These are phyloP conservation scores for Drepana falcataria DNA, from an alignment of 2,888 invertebrate genomes.

Conservation along the genomic window DNA sequence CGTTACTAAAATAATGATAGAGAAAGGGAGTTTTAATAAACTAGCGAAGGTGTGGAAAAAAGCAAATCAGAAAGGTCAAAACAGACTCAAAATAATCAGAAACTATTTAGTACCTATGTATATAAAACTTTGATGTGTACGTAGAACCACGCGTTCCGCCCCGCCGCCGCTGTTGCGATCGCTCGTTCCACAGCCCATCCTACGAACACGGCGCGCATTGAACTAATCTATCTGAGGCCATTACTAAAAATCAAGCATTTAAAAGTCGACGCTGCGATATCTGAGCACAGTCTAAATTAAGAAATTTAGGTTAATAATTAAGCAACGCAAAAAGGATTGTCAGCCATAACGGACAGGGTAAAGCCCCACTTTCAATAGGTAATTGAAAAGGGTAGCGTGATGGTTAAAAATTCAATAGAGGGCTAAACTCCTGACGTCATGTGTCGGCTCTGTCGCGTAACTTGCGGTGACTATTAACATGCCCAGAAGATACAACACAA, in stretches of 20 bases:
- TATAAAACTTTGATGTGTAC: too few species aligned
- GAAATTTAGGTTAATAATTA: slow-evolving; percentile 74
- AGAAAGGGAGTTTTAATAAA: too few species aligned
- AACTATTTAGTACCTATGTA: too few species aligned
- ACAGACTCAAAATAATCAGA: too few species aligned
- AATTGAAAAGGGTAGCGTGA: slow-evolving; percentile 73
- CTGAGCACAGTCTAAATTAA: slow-evolving; percentile 68
- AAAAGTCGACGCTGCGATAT: slow-evolving; percentile 37
- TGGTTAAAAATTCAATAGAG: slow-evolving; percentile 70
- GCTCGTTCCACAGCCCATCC: slow-evolving; percentile 7
- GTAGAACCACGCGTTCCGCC: too few species aligned
- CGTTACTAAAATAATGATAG: too few species aligned
- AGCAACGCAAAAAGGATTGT: slow-evolving; percentile 74
- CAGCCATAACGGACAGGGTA: slow-evolving; percentile 68
- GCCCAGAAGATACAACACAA: slow-evolving; percentile 8
- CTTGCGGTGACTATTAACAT: slow-evolving; percentile 19
- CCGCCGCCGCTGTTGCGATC: neutral
- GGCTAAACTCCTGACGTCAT: slow-evolving; percentile 51
- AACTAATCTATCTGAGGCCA: slow-evolving; percentile 3
- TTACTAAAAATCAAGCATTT: slow-evolving; percentile 19
- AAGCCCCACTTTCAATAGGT: slow-evolving; percentile 69
- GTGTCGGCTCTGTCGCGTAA: slow-evolving; percentile 18
- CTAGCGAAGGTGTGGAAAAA: too few species aligned
- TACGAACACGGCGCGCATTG: slow-evolving; percentile 8
- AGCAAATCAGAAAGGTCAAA: too few species aligned